These are phyloP conservation scores for Glaucomys volans DNA, from an alignment of 2,113 vertebrate species.

Conservation along the genomic window DNA sequence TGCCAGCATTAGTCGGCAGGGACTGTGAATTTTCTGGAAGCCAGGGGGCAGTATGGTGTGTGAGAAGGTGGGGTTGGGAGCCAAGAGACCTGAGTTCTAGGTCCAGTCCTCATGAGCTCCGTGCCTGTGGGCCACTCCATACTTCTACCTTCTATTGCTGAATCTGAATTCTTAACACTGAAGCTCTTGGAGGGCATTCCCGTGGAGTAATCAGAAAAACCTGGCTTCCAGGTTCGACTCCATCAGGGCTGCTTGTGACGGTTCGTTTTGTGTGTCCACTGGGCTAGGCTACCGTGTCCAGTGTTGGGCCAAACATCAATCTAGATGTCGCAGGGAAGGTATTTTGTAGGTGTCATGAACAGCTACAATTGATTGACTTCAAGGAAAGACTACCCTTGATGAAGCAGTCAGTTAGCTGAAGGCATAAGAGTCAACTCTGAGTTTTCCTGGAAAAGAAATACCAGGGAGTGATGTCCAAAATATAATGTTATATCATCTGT, in stretches of 20 bases:
- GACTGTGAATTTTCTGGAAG: background rate
- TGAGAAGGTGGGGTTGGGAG: background rate
- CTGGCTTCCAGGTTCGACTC: background rate
- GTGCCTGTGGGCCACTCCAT: background rate
- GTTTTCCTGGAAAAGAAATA: background rate
- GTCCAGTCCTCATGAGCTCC: background rate
- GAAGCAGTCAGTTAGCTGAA: background rate
- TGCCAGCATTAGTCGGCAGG: background rate
- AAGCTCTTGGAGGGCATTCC: background rate
- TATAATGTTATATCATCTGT: no score
- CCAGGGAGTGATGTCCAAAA: no score
- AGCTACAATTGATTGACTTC: background rate
- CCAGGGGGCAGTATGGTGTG: background rate
- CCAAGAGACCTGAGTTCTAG: background rate
- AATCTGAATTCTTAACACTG: background rate
- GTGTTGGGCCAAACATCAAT: background rate
- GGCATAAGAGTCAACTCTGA: background rate
- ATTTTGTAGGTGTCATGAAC: background rate
- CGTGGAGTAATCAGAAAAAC: background rate
- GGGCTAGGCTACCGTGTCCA: background rate
- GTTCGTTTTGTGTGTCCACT: background rate
- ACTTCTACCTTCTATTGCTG: background rate
- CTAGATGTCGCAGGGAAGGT: background rate
- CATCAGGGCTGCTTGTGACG: rapidly evolving
- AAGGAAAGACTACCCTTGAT: background rate